phyloP scores from a whole-genome alignment of 2,888 invertebrate genomes.

The Machimus rusticus region DNA sequence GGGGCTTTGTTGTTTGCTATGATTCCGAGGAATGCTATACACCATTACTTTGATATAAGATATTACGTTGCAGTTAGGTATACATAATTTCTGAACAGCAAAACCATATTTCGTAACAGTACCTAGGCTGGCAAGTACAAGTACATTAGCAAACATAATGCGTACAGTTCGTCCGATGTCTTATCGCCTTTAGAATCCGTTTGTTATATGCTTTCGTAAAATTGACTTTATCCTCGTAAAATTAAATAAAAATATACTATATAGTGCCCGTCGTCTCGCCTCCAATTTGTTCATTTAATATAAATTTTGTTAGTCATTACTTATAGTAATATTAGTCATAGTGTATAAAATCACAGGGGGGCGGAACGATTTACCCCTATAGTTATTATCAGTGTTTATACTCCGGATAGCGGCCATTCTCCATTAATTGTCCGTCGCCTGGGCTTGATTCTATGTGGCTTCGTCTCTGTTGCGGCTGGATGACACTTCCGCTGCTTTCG shows the following conservation, averaged over 20 bases:
- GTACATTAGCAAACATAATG: conserved; percentile 6
- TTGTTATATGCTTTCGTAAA: conserved; percentile 38
- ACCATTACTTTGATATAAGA: not conserved
- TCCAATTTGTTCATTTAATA: conserved; percentile 22
- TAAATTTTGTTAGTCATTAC: conserved; percentile 24
- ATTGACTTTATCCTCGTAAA: conserved; percentile 47
- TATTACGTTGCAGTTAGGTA: not conserved
- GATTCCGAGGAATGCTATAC: conserved; percentile 3
- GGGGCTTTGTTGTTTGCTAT: conserved; percentile 11
- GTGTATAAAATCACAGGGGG: conserved; percentile 48
- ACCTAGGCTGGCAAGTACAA: conserved; percentile 7
- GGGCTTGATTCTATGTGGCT: conserved; percentile 58
- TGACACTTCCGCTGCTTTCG: conserved; percentile 67
- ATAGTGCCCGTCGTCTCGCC: not conserved
- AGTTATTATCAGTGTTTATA: conserved; percentile 76
- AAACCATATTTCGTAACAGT: conserved; percentile 12
- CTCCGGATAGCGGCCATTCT: conserved; percentile 74
- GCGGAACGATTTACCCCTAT: conserved; percentile 48
- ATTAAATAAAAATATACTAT: conserved; percentile 43
- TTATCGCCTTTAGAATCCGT: conserved; percentile 22
- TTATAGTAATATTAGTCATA: conserved; percentile 17
- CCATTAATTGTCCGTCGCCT: conserved; percentile 66
- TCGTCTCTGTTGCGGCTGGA: conserved; percentile 58
- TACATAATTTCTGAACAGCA: conserved; percentile 5
- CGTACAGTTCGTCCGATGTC: not conserved